phyloP scores from a whole-genome alignment of 2,113 vertebrate genomes.

The Myotis lucifugus region DNA sequence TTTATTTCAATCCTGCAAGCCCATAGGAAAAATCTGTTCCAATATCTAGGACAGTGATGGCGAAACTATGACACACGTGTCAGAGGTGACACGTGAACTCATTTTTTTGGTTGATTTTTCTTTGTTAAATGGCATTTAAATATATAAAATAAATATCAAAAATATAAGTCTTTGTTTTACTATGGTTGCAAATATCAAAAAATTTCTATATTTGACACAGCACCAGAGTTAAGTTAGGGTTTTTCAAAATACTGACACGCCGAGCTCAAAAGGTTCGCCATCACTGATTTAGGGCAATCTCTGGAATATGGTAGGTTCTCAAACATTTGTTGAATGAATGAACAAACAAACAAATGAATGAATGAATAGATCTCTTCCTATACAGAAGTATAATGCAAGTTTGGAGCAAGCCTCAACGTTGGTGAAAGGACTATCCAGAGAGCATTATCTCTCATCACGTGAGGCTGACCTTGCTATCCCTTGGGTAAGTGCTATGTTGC shows the following conservation, averaged over 20 bases:
- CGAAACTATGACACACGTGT: too few relatives aligned
- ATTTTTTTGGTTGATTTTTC: too few relatives aligned
- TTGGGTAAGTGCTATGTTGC: not conserved
- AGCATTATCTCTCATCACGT: fast-evolving
- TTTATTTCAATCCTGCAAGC: not conserved
- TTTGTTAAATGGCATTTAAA: too few relatives aligned
- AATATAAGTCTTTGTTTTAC: too few relatives aligned
- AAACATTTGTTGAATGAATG: not conserved
- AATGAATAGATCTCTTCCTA: not conserved
- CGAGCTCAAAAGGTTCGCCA: too few relatives aligned
- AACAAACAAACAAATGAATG: not conserved
- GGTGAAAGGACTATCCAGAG: not conserved
- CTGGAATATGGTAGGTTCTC: not conserved
- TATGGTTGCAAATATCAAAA: too few relatives aligned
- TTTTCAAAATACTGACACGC: too few relatives aligned
- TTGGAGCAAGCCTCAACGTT: not conserved
- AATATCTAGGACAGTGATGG: not conserved
- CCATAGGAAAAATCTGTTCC: not conserved
- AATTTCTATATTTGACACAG: too few relatives aligned
- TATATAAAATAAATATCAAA: too few relatives aligned
- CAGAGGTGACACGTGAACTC: too few relatives aligned
- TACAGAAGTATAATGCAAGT: not conserved
- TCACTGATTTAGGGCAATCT: not conserved
- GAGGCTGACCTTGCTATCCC: not conserved
- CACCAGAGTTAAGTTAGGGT: too few relatives aligned